Evolutionary conservation across 2,888 invertebrate genomes (phyloP).

Genomic region (Gymnocheta viridis): DNA sequence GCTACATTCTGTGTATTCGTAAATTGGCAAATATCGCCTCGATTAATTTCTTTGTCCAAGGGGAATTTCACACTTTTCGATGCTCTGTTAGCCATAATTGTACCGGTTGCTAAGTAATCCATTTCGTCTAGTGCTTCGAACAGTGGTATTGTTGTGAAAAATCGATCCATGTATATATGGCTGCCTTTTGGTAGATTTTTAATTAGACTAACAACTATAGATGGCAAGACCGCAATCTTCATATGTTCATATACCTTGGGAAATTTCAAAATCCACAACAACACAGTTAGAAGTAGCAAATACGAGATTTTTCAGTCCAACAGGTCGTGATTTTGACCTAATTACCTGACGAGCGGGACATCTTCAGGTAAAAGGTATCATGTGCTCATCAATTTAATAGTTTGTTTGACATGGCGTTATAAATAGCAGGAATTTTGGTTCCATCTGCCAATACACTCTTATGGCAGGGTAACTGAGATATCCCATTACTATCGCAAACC

Average conservation of each 20-base stretch:
- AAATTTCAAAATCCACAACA: no score
- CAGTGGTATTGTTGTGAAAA: constrained; percentile 19
- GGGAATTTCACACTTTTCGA: no score
- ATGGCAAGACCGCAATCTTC: no score
- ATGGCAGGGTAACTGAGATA: constrained; percentile 31
- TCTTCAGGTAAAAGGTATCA: not conserved
- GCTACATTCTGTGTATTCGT: not conserved
- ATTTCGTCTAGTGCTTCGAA: no score
- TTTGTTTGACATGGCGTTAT: not conserved
- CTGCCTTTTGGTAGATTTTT: not conserved
- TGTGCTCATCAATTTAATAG: not conserved
- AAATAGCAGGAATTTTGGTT: constrained; percentile 1
- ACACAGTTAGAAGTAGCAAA: not conserved
- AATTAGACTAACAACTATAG: constrained; percentile 1
- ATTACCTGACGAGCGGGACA: not conserved
- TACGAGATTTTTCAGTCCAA: not conserved
- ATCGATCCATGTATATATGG: constrained; percentile 4
- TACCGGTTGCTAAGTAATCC: no score
- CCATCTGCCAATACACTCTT: constrained; percentile 29
- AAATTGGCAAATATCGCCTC: not conserved
- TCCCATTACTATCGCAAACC: constrained; percentile 21
- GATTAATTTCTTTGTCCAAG: constrained; percentile 5
- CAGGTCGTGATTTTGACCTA: constrained; percentile 11
- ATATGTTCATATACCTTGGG: no score
- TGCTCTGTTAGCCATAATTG: no score